These are phyloP conservation scores for Crematogaster levior DNA, from an alignment of 2,888 invertebrate species.

Conservation along the genomic window DNA sequence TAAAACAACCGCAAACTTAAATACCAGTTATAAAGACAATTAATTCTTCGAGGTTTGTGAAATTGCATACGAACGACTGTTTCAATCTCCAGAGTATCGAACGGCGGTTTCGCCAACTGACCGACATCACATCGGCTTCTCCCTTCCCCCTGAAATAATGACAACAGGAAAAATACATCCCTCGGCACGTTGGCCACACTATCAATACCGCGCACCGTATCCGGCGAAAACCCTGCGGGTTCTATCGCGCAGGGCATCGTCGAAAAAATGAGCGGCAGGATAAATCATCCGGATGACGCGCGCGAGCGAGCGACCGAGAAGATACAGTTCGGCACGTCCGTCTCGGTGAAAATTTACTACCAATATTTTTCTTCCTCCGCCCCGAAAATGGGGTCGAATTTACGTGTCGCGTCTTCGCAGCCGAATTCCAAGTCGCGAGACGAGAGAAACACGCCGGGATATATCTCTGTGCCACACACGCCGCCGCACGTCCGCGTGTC, in stretches of 20 bases:
- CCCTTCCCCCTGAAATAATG: constrained; percentile 22
- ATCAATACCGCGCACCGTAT: constrained; percentile 33
- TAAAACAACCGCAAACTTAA: neutral
- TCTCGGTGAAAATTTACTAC: constrained; percentile 67
- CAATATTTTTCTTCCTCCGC: constrained; percentile 54
- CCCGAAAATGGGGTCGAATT: constrained; percentile 20
- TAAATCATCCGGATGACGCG: constrained; percentile 57
- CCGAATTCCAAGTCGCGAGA: neutral
- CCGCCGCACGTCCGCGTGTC: neutral
- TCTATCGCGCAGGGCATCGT: constrained; percentile 24
- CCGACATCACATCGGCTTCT: constrained; percentile 1
- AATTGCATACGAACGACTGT: neutral
- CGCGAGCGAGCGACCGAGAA: constrained; percentile 31
- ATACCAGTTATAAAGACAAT: neutral
- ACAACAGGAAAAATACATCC: constrained; percentile 35
- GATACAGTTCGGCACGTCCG: constrained; percentile 60
- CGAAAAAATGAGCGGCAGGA: constrained; percentile 52
- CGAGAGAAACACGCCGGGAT: neutral
- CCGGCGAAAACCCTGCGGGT: constrained; percentile 41
- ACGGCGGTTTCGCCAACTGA: constrained; percentile 31
- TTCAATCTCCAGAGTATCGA: constrained; percentile 37
- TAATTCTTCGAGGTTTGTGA: constrained; percentile 25
- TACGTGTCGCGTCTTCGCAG: constrained; percentile 26
- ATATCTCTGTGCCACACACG: constrained; percentile 4
- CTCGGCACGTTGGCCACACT: constrained; percentile 44